Conservation (phyloP, 2,888 invertebrate species). For the Coenonympha glycerion region DNA sequence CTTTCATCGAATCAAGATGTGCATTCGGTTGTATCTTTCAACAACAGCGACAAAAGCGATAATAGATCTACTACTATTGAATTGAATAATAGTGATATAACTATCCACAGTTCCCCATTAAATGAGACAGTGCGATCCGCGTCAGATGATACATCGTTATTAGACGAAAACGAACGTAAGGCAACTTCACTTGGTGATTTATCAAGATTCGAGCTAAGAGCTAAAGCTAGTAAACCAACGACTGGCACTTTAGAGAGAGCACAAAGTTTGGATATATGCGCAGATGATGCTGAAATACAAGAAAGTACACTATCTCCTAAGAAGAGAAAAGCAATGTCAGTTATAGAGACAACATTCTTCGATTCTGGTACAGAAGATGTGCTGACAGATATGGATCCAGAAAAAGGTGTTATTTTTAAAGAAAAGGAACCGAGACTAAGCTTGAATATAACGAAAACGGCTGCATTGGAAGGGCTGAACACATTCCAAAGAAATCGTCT, state of each 20-base stretch:
- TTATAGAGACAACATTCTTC: conserved; percentile 65
- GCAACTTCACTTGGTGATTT: conserved; percentile 88
- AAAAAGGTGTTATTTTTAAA: conserved; percentile 55
- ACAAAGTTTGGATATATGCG: conserved; percentile 85
- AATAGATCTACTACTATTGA: conserved; percentile 81
- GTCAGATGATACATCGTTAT: conserved; percentile 65
- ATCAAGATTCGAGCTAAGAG: conserved; percentile 77
- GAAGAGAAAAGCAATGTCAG: conserved; percentile 80
- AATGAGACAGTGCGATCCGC: conserved; percentile 65
- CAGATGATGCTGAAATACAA: conserved; percentile 64
- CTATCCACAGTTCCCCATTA: conserved; percentile 81
- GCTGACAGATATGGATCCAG: conserved; percentile 62
- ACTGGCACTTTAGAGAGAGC: conserved; percentile 83
- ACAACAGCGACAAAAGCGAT: conserved; percentile 69
- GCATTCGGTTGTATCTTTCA: conserved; percentile 62
- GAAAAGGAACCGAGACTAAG: conserved; percentile 77
- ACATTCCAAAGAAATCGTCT: conserved; percentile 81
- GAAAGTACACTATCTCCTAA: conserved; percentile 72
- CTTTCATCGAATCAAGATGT: conserved; percentile 66
- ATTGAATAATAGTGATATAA: conserved; percentile 83
- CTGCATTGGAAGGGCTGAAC: conserved; percentile 79
- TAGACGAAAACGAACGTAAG: conserved; percentile 80
- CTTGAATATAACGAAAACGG: conserved; percentile 63
- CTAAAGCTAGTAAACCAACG: conserved; percentile 63
- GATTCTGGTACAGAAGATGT: conserved; percentile 60